Conservation (phyloP, 2,888 invertebrate genomes). For the Macroteleia sp. region DNA sequence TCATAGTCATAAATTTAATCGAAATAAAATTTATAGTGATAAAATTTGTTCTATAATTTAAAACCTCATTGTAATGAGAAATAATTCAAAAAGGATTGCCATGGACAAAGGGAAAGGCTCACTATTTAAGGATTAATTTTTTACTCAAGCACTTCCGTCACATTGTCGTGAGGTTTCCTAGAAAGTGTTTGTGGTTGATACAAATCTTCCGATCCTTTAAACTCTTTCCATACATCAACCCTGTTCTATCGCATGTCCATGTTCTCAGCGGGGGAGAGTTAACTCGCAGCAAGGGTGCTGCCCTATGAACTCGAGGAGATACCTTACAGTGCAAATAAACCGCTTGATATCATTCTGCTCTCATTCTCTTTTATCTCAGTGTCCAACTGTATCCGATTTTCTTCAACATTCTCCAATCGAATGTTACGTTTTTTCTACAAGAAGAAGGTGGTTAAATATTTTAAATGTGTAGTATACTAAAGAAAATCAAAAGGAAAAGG, state of each 20-base stretch:
- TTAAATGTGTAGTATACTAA: background rate
- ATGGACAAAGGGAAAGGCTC: too few relatives aligned
- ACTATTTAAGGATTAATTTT: too few relatives aligned
- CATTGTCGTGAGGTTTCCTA: slow-evolving; percentile 36
- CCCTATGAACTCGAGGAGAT: slow-evolving; percentile 74
- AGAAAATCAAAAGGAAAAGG: too few relatives aligned
- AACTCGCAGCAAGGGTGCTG: slow-evolving; percentile 79
- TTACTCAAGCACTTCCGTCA: slow-evolving; percentile 21
- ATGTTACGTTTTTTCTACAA: background rate
- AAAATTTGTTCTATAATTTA: too few relatives aligned
- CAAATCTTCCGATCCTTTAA: slow-evolving; percentile 59
- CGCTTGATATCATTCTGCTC: slow-evolving; percentile 62
- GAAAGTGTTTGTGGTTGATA: slow-evolving; percentile 64
- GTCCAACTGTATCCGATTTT: slow-evolving; percentile 13
- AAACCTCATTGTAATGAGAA: too few relatives aligned
- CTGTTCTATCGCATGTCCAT: slow-evolving; percentile 72
- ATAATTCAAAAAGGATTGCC: too few relatives aligned
- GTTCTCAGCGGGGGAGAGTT: slow-evolving; percentile 80
- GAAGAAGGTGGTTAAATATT: background rate
- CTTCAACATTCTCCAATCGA: slow-evolving; percentile 15
- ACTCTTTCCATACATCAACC: slow-evolving; percentile 75
- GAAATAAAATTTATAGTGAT: too few relatives aligned
- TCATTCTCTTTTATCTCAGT: slow-evolving; percentile 17
- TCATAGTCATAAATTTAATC: too few relatives aligned
- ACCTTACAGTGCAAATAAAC: slow-evolving; percentile 73